A percentile compares a stretch with the other conserved stretches of the same genome.
phyloP scores from a whole-genome alignment of 2,113 vertebrate genomes.

The Rhinogobius similis region DNA sequence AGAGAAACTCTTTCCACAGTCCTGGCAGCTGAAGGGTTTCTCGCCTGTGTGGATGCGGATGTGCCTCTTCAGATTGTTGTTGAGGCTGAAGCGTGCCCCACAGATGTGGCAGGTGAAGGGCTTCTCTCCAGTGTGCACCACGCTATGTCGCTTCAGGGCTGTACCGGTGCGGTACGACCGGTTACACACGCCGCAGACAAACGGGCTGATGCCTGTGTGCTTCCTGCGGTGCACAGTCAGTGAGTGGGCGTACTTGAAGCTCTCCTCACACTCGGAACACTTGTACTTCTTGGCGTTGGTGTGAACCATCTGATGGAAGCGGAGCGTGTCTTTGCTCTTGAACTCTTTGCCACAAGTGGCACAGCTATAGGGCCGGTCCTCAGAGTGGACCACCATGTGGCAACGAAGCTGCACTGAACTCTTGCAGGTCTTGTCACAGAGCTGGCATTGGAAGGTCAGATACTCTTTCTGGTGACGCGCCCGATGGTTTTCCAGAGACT shows the following conservation, averaged over 20 bases:
- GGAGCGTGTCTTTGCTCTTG: conserved; percentile 72
- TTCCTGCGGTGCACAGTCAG: conserved; percentile 71
- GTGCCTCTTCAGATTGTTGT: conserved; percentile 71
- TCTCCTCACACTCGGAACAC: conserved; percentile 65
- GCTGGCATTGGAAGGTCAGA: conserved; percentile 50
- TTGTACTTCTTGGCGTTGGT: conserved; percentile 62
- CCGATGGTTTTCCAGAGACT: conserved; percentile 67
- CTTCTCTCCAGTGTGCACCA: conserved; percentile 70
- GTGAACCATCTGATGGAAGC: conserved; percentile 73
- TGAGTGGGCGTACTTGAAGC: conserved; percentile 68
- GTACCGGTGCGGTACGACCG: conserved; percentile 61
- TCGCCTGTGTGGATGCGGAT: conserved; percentile 69
- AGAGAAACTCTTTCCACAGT: conserved; percentile 64
- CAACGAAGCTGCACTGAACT: conserved; percentile 49
- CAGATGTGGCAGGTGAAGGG: conserved; percentile 73
- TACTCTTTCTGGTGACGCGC: conserved; percentile 61
- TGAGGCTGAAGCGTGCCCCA: conserved; percentile 68
- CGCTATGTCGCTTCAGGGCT: conserved; percentile 59
- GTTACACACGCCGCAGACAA: conserved; percentile 58
- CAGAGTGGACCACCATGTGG: conserved; percentile 69
- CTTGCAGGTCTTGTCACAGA: conserved; percentile 65
- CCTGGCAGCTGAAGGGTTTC: conserved; percentile 68
- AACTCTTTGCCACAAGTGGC: conserved; percentile 67
- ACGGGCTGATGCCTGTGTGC: conserved; percentile 66
- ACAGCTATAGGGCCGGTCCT: conserved; percentile 67